phyloP scores from a whole-genome alignment of 2,797 vertebrate genomes.

The Benthosema pterotum region DNA sequence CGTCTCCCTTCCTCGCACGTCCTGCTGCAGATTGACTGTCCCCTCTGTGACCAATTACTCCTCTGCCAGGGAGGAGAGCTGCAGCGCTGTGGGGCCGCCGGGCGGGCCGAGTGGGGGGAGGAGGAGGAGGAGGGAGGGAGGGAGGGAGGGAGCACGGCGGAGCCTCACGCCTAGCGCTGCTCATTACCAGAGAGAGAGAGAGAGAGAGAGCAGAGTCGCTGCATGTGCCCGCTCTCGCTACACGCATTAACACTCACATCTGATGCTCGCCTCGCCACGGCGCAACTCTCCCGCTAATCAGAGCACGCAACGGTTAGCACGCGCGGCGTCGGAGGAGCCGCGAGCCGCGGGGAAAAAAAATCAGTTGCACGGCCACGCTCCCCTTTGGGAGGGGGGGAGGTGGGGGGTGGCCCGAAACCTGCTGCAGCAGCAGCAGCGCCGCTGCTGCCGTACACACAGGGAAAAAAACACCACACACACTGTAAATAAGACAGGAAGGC shows the following conservation, averaged over 20 bases:
- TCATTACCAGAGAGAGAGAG: conserved; percentile 70
- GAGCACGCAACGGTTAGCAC: conserved; percentile 40
- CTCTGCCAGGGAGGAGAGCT: conserved; percentile 51
- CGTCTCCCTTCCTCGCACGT: conserved; percentile 45
- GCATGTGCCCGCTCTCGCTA: conserved; percentile 58
- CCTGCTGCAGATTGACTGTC: conserved; percentile 77
- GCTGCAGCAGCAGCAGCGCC: too few relatives aligned
- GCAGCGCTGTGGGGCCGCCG: conserved; percentile 35
- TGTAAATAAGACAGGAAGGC: conserved; percentile 19
- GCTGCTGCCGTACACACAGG: too few relatives aligned
- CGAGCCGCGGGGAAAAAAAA: too few relatives aligned
- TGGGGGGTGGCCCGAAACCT: too few relatives aligned
- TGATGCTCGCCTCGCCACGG: conserved; percentile 52
- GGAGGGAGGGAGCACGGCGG: conserved; percentile 30
- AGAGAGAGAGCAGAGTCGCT: too few relatives aligned
- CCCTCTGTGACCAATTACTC: conserved; percentile 81
- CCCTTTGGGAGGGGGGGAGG: too few relatives aligned
- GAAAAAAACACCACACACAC: too few relatives aligned
- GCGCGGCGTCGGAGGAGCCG: too few relatives aligned
- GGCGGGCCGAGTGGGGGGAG: too few relatives aligned
- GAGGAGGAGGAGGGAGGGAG: too few relatives aligned
- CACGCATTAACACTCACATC: conserved; percentile 61
- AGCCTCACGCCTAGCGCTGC: conserved; percentile 62
- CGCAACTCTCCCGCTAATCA: conserved; percentile 54
- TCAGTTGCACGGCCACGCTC: too few relatives aligned